Conservation (phyloP, 2,113 vertebrate genomes). For the Prunella fulvescens region DNA sequence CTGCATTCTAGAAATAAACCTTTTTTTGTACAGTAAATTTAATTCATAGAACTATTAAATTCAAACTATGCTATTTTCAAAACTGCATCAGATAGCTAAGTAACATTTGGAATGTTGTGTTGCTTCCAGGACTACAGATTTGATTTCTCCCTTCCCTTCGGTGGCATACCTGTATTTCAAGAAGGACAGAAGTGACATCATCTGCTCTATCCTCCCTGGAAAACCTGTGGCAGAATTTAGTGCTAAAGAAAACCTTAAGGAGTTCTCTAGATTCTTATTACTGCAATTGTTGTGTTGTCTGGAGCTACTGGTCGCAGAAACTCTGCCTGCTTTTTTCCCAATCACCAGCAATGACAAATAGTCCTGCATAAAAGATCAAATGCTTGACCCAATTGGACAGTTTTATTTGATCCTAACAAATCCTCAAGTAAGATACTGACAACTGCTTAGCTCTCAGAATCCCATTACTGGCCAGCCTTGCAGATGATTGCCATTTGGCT, state of each 20-base stretch:
- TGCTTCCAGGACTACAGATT: neutral
- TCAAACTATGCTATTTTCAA: neutral
- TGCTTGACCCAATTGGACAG: neutral
- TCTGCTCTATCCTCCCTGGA: neutral
- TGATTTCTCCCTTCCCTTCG: neutral
- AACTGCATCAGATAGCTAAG: neutral
- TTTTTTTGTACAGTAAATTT: neutral
- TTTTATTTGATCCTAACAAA: neutral
- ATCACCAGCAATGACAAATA: neutral
- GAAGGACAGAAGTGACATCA: neutral
- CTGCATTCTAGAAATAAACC: neutral
- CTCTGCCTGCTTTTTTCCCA: neutral
- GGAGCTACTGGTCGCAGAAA: neutral
- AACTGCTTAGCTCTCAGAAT: neutral
- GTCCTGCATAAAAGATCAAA: neutral
- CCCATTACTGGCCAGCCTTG: neutral
- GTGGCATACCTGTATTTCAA: neutral
- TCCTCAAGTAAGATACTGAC: neutral
- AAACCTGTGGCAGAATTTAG: neutral
- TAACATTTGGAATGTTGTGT: neutral
- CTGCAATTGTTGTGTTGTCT: neutral
- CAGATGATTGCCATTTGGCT: neutral
- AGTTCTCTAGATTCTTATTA: neutral
- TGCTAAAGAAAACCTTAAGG: neutral
- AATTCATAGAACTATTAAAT: neutral